These are phyloP conservation scores for Apodemia mormo DNA, from an alignment of 2,888 invertebrate genomes.

Conservation along the genomic window DNA sequence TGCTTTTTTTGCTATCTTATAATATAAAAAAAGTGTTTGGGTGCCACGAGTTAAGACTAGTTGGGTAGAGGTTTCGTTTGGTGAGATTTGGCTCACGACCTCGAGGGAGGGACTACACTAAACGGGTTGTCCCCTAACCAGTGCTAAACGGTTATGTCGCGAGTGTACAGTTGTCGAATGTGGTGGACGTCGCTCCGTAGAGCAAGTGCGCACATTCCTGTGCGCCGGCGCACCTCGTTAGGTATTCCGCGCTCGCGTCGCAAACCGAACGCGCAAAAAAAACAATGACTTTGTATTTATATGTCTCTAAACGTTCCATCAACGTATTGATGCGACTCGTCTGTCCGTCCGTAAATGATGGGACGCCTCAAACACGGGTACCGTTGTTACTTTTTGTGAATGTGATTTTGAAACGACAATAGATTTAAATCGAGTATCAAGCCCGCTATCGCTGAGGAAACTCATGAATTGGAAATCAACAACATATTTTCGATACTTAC, in stretches of 20 bases:
- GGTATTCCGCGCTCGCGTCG: conserved; percentile 65
- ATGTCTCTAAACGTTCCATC: conserved; percentile 73
- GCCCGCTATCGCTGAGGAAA: conserved; percentile 1
- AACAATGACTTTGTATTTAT: conserved; percentile 75
- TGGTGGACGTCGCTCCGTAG: conserved; percentile 39
- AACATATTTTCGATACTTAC: not conserved
- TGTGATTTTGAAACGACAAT: conserved; percentile 10
- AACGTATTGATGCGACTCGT: conserved; percentile 65
- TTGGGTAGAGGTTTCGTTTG: too few species aligned
- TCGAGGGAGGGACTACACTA: too few species aligned
- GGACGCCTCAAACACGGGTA: conserved; percentile 10
- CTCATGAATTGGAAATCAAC: conserved; percentile 15
- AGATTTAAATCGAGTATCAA: not conserved
- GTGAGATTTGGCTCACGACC: too few species aligned
- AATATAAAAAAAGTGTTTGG: too few species aligned
- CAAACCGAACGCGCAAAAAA: conserved; percentile 69
- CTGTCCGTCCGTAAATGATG: conserved; percentile 59
- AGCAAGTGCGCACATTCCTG: conserved; percentile 42
- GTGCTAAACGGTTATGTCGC: not conserved
- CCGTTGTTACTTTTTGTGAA: conserved; percentile 19
- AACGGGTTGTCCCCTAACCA: not conserved
- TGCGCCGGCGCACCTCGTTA: conserved; percentile 57
- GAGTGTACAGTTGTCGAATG: not conserved
- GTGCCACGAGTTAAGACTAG: too few species aligned
- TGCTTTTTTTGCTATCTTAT: too few species aligned